phyloP scores from a whole-genome alignment of 2,113 vertebrate genomes.

The Syngnathus typhle region DNA sequence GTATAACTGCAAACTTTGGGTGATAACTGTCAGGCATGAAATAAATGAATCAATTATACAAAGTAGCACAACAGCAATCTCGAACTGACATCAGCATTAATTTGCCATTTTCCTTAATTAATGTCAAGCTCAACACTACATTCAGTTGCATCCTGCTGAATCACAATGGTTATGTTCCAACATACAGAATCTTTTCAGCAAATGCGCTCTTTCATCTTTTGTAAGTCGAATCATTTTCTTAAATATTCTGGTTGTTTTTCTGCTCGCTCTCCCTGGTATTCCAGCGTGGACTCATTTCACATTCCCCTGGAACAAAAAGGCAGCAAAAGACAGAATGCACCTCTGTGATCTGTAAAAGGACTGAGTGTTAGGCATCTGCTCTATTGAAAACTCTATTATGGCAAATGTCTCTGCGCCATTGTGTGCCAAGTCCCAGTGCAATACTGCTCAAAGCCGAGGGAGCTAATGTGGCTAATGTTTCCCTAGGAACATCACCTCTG shows the following conservation, averaged over 20 bases:
- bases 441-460: constrained; percentile 23
- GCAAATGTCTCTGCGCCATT: constrained; percentile 30
- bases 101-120: neutral
- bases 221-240: constrained; percentile 39
- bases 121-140: neutral
- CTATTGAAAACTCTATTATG: constrained; percentile 39
- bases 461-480: constrained; percentile 51
- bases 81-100: neutral
- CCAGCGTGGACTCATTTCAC: constrained; percentile 31
- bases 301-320: constrained; percentile 26
- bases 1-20: constrained; percentile 9
- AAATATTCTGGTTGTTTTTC: constrained; percentile 43
- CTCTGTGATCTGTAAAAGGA: constrained; percentile 21
- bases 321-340: constrained; percentile 19
- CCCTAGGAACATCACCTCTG: constrained; percentile 38
- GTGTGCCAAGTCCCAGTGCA: constrained; percentile 22
- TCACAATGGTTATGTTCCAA: neutral
- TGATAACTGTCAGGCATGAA: neutral
- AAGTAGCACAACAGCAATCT: neutral
- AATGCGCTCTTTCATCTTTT: constrained; percentile 26
- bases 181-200: constrained; percentile 12
- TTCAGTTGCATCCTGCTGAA: neutral
- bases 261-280: constrained; percentile 41
- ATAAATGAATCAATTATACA: neutral
- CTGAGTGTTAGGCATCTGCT: constrained; percentile 29